Conservation (phyloP, 2,113 vertebrate species). For the Coptodon rendalli region DNA sequence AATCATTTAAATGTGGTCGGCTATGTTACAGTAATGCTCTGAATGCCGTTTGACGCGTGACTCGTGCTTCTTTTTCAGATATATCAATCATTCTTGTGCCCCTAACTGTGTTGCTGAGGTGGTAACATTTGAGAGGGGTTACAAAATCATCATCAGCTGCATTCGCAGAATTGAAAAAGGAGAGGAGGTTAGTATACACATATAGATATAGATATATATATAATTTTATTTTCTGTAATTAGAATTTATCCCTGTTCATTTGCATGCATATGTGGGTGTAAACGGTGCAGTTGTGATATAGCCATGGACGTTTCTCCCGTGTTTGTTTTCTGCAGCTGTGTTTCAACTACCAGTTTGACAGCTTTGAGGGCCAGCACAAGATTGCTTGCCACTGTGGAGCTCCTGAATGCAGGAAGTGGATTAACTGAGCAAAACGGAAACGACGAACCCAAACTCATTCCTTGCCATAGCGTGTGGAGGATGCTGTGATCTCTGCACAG, state of each 20-base stretch:
- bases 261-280: neutral
- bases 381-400: slow-evolving; percentile 93
- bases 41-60: neutral
- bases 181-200: slow-evolving; percentile 81
- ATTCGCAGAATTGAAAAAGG: slow-evolving; percentile 89
- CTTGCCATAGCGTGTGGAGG: slow-evolving; percentile 66
- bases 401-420: slow-evolving; percentile 98
- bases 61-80: slow-evolving; percentile 64
- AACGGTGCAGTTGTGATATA: neutral
- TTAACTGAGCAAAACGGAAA: slow-evolving; percentile 78
- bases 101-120: slow-evolving; percentile 97
- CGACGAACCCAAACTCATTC: slow-evolving; percentile 63
- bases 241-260: neutral
- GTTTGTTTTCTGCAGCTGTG: slow-evolving; percentile 78
- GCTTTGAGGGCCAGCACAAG: slow-evolving; percentile 88
- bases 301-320: neutral
- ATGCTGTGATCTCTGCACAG: slow-evolving; percentile 72
- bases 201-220: accelerated
- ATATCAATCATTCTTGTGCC: slow-evolving; percentile 96
- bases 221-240: neutral
- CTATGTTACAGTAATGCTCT: neutral
- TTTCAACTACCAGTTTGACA: slow-evolving; percentile 95
- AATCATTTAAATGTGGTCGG: neutral
- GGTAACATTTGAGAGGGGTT: slow-evolving; percentile 94
- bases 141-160: slow-evolving; percentile 98